Evolutionary conservation across 2,888 invertebrate species (phyloP).

Genomic region (Megamerina dolium): DNA sequence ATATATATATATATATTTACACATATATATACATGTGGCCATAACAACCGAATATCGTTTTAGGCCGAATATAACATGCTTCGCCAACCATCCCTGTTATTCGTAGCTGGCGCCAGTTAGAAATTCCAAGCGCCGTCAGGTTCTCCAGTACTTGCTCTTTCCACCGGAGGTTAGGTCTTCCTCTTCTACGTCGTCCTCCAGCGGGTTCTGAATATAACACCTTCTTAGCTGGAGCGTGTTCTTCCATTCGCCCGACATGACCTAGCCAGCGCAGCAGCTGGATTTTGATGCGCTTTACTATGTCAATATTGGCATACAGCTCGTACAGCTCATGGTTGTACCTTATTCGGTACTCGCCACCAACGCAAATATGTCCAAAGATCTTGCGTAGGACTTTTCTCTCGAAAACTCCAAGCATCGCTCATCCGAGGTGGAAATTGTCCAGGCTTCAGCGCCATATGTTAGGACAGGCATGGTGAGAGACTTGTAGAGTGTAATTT

Average conservation of each 20-base stretch:
- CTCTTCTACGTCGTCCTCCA: neutral
- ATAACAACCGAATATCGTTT: neutral
- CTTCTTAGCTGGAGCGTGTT: neutral
- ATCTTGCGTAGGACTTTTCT: neutral
- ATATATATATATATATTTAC: no score
- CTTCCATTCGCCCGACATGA: neutral
- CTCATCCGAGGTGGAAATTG: neutral
- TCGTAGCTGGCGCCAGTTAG: neutral
- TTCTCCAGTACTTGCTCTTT: neutral
- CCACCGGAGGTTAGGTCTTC: neutral
- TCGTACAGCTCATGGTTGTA: neutral
- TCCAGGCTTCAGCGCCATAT: slow-evolving; percentile 1
- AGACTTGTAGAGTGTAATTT: neutral
- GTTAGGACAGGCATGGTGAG: neutral
- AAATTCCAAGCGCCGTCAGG: neutral
- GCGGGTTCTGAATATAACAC: neutral
- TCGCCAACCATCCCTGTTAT: neutral
- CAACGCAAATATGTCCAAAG: neutral
- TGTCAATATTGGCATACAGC: neutral
- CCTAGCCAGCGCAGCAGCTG: neutral
- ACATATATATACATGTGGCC: neutral
- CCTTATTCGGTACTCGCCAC: neutral
- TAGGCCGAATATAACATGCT: neutral
- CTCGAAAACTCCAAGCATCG: neutral
- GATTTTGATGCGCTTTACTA: neutral